Base-by-base conservation (phyloP, 2,888 invertebrate genomes). In the Dimorphilus gyrociliatus region DNA sequence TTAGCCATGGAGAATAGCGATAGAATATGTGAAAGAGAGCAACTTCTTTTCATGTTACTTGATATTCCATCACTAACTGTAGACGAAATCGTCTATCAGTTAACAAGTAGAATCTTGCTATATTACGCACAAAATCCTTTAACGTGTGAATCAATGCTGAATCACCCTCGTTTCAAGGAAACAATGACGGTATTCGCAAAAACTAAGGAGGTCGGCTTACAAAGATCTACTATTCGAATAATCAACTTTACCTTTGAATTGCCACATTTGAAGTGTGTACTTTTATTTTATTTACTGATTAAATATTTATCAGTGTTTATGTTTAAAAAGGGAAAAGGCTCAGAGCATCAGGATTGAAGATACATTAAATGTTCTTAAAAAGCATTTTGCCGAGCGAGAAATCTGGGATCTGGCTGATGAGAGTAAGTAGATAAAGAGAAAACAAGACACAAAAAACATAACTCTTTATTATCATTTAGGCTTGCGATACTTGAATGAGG, bases 381-480 rank as follows among this genome's bases (percentile, higher is more conserved):
- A 51, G 17, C 43, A 51, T 32, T 46, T 50, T 16, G 44, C 46
- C 8, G 54, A 55, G 40, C 41, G 49, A 19, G 53, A 55, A 33
- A 40, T 46, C 4, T 53, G 52, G 53, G 53, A 53, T 27, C 53
- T 55, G 52, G 56, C 56, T 15, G 56, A 56, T 27, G 50, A 53
- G 37, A 51, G 56, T 56, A 39, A 13, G 30, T 7, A n/a, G n/a
- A n/a, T n/a, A n/a, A n/a, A n/a, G n/a, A n/a, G n/a, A n/a, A n/a
- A n/a, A n/a, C n/a, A n/a, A n/a, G n/a, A n/a, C n/a, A n/a, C n/a
- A n/a, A n/a, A n/a, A n/a, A n/a, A n/a, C n/a, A n/a, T n/a, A n/a
- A n/a, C n/a, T n/a, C n/a, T n/a, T n/a, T n/a, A n/a, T n/a, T n/a
- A n/a, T n/a, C n/a, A n/a, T n/a, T n/a, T n/a, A n/a, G n/a, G n/a